Evolutionary conservation across 2,888 invertebrate genomes (phyloP).

Genomic region (Nephrocerus scutellatus): DNA sequence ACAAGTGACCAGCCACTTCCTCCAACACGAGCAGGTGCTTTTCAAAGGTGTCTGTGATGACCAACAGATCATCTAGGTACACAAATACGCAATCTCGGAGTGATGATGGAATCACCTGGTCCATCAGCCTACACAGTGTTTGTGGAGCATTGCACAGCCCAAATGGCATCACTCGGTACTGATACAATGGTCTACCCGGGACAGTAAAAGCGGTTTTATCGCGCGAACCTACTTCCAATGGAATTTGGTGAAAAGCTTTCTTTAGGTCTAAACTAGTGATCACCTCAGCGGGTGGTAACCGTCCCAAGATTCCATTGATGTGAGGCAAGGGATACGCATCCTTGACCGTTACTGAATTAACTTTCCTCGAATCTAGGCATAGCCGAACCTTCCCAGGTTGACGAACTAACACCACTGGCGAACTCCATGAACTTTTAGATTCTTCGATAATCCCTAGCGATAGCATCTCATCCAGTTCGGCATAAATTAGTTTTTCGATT

Average conservation of each 20-base stretch:
- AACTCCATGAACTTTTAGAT: too few relatives aligned
- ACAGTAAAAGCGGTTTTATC: conserved; percentile 10
- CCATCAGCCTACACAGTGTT: conserved; percentile 1
- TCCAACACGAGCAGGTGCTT: background rate
- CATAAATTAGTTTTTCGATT: too few relatives aligned
- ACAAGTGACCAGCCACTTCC: background rate
- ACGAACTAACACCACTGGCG: conserved; percentile 24
- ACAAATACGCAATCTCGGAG: conserved; percentile 1
- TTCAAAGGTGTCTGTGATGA: background rate
- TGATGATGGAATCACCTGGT: conserved; percentile 2
- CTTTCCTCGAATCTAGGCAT: conserved; percentile 26
- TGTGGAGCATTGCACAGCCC: conserved; percentile 6
- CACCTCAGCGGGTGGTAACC: conserved; percentile 8
- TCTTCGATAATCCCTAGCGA: too few relatives aligned
- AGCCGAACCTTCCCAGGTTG: conserved; percentile 23
- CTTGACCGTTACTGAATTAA: conserved; percentile 24
- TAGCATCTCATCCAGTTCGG: too few relatives aligned
- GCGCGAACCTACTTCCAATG: conserved; percentile 4
- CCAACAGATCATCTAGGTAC: conserved; percentile 3
- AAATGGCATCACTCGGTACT: conserved; percentile 9
- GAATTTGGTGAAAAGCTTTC: conserved; percentile 12
- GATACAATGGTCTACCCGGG: conserved; percentile 7
- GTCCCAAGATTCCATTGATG: conserved; percentile 6
- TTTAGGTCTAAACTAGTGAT: conserved; percentile 14
- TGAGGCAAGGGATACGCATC: conserved; percentile 13